phyloP scores from a whole-genome alignment of 2,113 vertebrate species.

The Alexandromys fortis region DNA sequence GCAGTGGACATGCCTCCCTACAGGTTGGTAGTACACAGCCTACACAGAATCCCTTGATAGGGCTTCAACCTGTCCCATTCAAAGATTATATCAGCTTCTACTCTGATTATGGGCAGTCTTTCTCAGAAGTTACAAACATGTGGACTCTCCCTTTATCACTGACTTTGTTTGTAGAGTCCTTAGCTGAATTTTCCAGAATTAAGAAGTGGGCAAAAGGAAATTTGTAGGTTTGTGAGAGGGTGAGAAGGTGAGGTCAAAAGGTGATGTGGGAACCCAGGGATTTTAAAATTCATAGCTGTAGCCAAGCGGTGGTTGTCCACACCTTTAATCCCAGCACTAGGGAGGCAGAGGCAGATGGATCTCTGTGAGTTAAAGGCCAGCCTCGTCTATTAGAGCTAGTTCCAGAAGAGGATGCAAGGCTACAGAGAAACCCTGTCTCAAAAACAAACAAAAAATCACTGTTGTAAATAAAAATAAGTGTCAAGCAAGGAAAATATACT shows the following conservation, averaged over 20 bases:
- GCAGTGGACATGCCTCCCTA: accelerated
- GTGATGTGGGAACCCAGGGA: too few relatives aligned
- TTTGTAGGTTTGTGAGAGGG: neutral
- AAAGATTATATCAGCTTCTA: neutral
- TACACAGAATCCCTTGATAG: too few relatives aligned
- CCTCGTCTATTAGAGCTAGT: too few relatives aligned
- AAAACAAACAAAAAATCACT: too few relatives aligned
- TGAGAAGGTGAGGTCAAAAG: neutral
- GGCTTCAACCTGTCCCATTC: neutral
- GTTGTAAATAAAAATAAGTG: neutral
- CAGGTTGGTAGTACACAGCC: neutral
- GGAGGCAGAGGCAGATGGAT: too few relatives aligned
- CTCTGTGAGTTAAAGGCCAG: too few relatives aligned
- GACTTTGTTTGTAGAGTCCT: neutral
- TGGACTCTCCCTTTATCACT: neutral
- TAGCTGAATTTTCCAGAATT: neutral
- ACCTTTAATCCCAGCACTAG: too few relatives aligned
- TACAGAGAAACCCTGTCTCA: too few relatives aligned
- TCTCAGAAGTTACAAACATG: neutral
- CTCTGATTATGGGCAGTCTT: neutral
- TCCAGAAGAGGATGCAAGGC: too few relatives aligned
- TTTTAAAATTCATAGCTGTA: too few relatives aligned
- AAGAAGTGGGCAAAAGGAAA: neutral
- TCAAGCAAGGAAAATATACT: neutral
- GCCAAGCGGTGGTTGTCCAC: too few relatives aligned